These are phyloP conservation scores for Apodemia hepburni DNA, from an alignment of 2,888 invertebrate species.

Conservation along the genomic window DNA sequence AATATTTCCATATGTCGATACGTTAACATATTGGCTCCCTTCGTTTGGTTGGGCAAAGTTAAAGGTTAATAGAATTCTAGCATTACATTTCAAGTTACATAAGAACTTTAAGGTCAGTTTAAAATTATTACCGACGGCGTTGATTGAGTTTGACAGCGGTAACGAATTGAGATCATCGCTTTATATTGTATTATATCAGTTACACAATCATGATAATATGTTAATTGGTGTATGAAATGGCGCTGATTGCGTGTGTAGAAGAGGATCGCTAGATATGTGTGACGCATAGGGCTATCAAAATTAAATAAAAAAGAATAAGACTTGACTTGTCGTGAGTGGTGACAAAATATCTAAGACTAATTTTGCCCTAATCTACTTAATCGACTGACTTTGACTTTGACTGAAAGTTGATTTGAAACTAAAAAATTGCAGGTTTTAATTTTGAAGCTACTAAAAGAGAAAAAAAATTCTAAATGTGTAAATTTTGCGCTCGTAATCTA, in stretches of 20 bases:
- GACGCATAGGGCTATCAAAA: conserved; percentile 27
- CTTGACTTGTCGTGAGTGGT: too few species aligned
- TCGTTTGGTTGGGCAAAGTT: neutral
- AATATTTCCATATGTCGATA: neutral
- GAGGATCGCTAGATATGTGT: conserved; percentile 24
- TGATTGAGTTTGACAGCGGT: conserved; percentile 24
- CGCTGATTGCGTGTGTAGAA: conserved; percentile 51
- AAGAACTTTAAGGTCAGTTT: conserved; percentile 11
- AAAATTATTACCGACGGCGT: conserved; percentile 11
- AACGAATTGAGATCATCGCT: conserved; percentile 27
- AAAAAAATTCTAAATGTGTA: too few species aligned
- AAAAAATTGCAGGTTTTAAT: too few species aligned
- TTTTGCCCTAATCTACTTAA: too few species aligned
- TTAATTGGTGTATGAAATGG: conserved; percentile 55
- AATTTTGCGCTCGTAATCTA: too few species aligned
- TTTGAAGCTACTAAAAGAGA: too few species aligned
- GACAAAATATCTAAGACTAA: too few species aligned
- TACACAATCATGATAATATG: conserved; percentile 47
- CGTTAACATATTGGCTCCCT: neutral
- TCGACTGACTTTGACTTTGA: too few species aligned
- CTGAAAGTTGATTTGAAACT: too few species aligned
- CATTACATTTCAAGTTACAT: neutral
- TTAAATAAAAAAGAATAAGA: neutral
- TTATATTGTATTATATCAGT: conserved; percentile 26
- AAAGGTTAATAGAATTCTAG: neutral